Evolutionary conservation across 2,113 vertebrate genomes (phyloP), one percentile per base, ranked within the genome.

Genomic region (Percopsis transmontana): DNA sequence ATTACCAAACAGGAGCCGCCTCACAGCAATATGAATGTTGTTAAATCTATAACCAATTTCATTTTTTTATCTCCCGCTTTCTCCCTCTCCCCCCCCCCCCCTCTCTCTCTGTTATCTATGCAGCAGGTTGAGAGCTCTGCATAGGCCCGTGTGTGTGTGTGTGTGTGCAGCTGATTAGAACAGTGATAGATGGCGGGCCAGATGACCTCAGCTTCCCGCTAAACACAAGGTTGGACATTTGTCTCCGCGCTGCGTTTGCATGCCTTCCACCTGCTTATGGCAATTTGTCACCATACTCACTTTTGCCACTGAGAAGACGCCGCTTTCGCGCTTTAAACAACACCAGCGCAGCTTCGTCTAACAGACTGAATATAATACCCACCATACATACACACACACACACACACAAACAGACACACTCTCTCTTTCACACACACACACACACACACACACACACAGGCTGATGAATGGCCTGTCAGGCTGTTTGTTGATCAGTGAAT

Each of bases 401-500:
- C 87, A 89, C 44, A 69, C 77, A 65, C 83, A 83, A 8, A 6
- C 21, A 19, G 14, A 60, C 42, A 54, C 52, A 48, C 87, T 88
- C 45, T 62, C 76, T 61, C 84, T 81, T 58, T 62, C 80, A 88
- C 64, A 59, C 39, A 62, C 23, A 45, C 42, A 57, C 51, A 63
- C 47, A 55, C 87, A 89, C 42, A 70, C 76, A 65, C 84, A 81
- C 59, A 66, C 77, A 89, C 76, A 0, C 57, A 47, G 66, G 66
- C 92, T 97, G 95, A 96, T 95, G 94, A 95, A 95, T 95, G 93
- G 91, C 89, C 94, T 94, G 95, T 94, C 95, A 91, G 88, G 87
- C 91, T 83, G 90, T 91, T 93, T 95, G 93, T 94, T 94, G 94
- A 95, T 94, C 93, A 88, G 91, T 95, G 92, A 94, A 95, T 95